Conservation (phyloP, 2,888 invertebrate genomes). For the Synergus japonicus region DNA sequence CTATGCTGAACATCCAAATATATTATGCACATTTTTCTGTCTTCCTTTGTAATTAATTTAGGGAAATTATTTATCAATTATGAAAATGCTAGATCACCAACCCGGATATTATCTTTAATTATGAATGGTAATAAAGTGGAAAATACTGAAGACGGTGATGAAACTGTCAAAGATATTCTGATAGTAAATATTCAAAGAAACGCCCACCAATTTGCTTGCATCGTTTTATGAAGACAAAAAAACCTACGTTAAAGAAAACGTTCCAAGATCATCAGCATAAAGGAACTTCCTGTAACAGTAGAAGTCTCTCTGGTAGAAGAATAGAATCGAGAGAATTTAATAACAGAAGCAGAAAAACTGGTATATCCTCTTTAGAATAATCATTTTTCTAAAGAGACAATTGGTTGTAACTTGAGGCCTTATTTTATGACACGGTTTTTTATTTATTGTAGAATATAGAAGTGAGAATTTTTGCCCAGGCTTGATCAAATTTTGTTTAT, state of each 20-base stretch:
- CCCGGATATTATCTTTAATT: constrained; percentile 21
- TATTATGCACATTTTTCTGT: too few species aligned
- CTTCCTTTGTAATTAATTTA: not conserved
- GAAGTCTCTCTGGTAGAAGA: not conserved
- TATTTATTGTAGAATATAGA: not conserved
- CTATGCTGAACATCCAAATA: too few species aligned
- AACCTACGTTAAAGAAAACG: constrained; percentile 14
- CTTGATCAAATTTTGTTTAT: too few species aligned
- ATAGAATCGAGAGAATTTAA: constrained; percentile 22
- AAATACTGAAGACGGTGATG: constrained; percentile 10
- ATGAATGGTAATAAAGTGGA: constrained; percentile 35
- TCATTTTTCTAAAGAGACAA: not conserved
- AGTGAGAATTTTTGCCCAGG: not conserved
- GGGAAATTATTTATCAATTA: not conserved
- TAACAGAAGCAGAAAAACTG: constrained; percentile 24
- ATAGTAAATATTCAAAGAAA: constrained; percentile 35
- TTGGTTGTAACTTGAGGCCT: not conserved
- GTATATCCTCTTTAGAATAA: constrained; percentile 10
- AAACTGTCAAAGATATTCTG: constrained; percentile 25
- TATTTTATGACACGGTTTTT: not conserved
- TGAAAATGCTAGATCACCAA: not conserved
- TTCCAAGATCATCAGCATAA: constrained; percentile 35
- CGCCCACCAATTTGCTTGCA: constrained; percentile 31
- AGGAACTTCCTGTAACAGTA: constrained; percentile 19
- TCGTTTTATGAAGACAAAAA: constrained; percentile 34